Conservation (phyloP, 2,888 invertebrate species). For the Napeogenes sylphis region DNA sequence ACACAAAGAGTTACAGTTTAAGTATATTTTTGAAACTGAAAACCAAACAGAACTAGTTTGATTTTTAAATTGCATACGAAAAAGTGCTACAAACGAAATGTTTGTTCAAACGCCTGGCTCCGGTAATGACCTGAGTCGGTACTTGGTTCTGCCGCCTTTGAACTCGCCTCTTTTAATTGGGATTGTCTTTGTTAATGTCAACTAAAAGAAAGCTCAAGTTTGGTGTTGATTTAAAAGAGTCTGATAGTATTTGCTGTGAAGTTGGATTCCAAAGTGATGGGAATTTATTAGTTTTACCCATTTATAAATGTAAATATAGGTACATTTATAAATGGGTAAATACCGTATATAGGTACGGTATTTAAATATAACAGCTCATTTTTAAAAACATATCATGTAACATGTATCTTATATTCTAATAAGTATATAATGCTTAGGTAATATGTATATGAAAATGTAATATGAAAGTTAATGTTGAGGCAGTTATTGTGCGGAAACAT, state of each 20-base stretch:
- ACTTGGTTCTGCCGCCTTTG: conserved; percentile 17
- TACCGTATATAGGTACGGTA: too few species aligned
- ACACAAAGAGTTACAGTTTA: neutral
- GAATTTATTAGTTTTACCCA: too few species aligned
- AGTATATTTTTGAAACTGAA: neutral
- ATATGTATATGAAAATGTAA: neutral
- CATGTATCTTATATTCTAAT: too few species aligned
- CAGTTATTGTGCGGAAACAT: neutral
- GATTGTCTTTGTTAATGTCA: conserved; percentile 27
- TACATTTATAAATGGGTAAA: too few species aligned
- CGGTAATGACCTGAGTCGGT: conserved; percentile 19
- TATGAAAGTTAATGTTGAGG: neutral
- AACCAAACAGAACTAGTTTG: neutral
- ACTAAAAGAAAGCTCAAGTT: conserved; percentile 3
- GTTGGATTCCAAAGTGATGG: too few species aligned
- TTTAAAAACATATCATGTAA: too few species aligned
- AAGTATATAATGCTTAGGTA: too few species aligned
- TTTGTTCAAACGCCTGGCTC: conserved; percentile 5
- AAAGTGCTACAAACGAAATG: conserved; percentile 4
- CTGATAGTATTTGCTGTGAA: neutral
- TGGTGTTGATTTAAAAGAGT: neutral
- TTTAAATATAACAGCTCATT: too few species aligned
- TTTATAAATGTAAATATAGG: too few species aligned
- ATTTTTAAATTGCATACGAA: conserved; percentile 3
- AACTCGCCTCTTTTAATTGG: conserved; percentile 25